These are phyloP conservation scores for Glaucopsyche alexis DNA, from an alignment of 2,888 invertebrate species.

Conservation along the genomic window DNA sequence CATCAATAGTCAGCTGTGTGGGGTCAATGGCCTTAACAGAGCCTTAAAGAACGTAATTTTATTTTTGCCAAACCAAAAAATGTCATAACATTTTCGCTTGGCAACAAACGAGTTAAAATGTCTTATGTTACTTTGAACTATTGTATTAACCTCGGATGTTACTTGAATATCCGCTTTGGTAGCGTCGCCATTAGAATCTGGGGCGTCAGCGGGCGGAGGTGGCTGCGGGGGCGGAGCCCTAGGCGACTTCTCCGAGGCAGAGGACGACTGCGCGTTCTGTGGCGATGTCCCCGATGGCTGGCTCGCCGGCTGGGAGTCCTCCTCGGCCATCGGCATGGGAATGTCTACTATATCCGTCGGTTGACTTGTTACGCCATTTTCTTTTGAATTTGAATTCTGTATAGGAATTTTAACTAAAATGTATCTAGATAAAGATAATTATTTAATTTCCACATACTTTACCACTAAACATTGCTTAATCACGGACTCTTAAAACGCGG, in stretches of 20 bases:
- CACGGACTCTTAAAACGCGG: too few relatives aligned
- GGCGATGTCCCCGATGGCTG: constrained; percentile 40
- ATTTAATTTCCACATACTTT: too few relatives aligned
- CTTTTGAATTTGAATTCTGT: constrained; percentile 50
- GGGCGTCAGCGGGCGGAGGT: constrained; percentile 22
- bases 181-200: neutral
- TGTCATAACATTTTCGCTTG: too few relatives aligned
- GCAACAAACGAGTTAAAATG: too few relatives aligned
- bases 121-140: too few relatives aligned
- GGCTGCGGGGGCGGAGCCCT: constrained; percentile 46
- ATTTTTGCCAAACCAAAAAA: too few relatives aligned
- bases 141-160: neutral
- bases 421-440: neutral
- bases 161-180: neutral
- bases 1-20: too few relatives aligned
- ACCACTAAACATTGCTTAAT: too few relatives aligned
- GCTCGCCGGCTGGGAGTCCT: constrained; percentile 53
- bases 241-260: constrained; percentile 54
- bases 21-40: too few relatives aligned
- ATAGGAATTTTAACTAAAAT: neutral
- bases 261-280: constrained; percentile 4
- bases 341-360: constrained; percentile 82
- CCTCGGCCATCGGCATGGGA: constrained; percentile 81
- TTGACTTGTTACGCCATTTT: constrained; percentile 59
- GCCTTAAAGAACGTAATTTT: too few relatives aligned